Evolutionary conservation across 2,888 invertebrate genomes (phyloP), one percentile per base, ranked within the genome.

Genomic region (Tridacna gigas): DNA sequence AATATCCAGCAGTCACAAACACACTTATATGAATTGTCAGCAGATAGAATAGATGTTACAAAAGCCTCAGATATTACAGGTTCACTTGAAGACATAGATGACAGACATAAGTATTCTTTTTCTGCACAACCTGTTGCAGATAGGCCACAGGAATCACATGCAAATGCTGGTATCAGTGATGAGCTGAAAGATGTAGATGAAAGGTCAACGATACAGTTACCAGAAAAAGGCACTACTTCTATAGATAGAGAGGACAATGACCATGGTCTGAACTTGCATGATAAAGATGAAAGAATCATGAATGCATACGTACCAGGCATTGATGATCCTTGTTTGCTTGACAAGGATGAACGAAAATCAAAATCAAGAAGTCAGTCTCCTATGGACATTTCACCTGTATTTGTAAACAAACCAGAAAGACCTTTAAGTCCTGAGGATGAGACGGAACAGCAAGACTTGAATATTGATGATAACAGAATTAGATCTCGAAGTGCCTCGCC

Each of bases 281-380:
- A 77, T 25, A 77, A 66, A 67, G 77, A 77, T 61, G 67, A 67
- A 37, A 66, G 77, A 22, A 77, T 22, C 47, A 47, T 65, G 15
- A 65, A 65, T 5, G 18, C 56, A 9, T 15, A 56, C 20, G 3
- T 45, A 67, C 47, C 37, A n/a, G 45, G 4, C n/a, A 67, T 9
- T 37, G 45, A 67, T n/a, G 63, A 75, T 61, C 63, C 63, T 26
- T 48, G 66, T 66, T 51, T 77, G 20, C 77, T 66, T 0, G 67
- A 67, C 20, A 77, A 77, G 66, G 74, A 83, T 76, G 71, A 83
- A 79, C 63, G 75, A 74, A 25, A 45, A 25, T 47, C 47, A 47
- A 20, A 74, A 75, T 18, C 84, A 9, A 78, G 84, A 65, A 86
- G 82, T 77, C 48, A 65, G 25, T 87, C 87, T 12, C 84, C 84